phyloP scores from a whole-genome alignment of 2,113 vertebrate species.

The Cyphomyrus plagiostoma region DNA sequence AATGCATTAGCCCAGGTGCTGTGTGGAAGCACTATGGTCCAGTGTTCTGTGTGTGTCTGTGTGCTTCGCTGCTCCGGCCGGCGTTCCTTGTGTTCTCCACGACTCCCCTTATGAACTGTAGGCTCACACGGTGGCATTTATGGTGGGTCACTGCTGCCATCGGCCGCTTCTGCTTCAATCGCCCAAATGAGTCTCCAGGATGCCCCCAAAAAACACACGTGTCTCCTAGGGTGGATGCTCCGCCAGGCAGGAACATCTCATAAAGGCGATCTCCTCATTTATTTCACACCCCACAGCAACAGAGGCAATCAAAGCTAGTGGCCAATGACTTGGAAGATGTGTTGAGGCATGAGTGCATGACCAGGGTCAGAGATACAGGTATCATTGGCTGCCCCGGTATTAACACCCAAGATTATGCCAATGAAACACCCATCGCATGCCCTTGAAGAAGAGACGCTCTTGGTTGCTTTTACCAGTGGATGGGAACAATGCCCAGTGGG shows the following conservation, averaged over 20 bases:
- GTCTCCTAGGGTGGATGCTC: background rate
- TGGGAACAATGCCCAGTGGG: conserved; percentile 24
- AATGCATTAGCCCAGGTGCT: background rate
- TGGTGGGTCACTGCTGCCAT: background rate
- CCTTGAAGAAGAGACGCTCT: conserved; percentile 18
- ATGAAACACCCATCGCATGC: conserved; percentile 19
- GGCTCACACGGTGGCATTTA: background rate
- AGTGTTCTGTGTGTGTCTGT: background rate
- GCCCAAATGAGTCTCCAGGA: background rate
- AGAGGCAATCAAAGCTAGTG: background rate
- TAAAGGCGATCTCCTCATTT: background rate
- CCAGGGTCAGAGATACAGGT: background rate
- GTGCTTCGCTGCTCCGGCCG: background rate
- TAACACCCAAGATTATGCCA: background rate
- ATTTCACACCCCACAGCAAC: background rate
- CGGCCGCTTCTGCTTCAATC: background rate
- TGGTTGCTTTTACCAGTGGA: conserved; percentile 20
- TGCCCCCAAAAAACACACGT: background rate
- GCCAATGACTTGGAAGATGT: background rate
- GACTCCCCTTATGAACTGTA: background rate
- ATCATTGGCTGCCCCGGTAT: background rate
- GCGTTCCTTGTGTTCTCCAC: background rate
- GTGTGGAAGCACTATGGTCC: background rate
- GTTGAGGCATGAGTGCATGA: background rate
- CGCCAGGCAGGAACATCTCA: background rate